Percentiles rank a stretch among this genome's conserved stretches.
Conservation (phyloP, 2,888 invertebrate species). For the Linyphia triangularis region DNA sequence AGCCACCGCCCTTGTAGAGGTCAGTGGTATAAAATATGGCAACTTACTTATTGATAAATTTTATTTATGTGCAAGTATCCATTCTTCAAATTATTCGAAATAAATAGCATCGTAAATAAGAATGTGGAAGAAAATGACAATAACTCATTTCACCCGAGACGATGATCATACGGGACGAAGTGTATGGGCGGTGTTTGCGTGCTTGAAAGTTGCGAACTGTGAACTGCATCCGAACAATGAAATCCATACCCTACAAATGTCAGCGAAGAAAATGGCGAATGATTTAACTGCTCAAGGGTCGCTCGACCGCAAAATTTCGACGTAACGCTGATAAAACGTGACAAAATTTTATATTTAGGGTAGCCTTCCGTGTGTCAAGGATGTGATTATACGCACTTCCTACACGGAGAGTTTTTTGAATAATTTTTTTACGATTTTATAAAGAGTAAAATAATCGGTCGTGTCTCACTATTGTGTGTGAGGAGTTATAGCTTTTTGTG, state of each 20-base stretch:
- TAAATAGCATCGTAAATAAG: neutral
- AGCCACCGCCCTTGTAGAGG: too few species aligned
- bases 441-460: neutral
- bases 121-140: neutral
- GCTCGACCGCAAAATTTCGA: slow-evolving; percentile 34
- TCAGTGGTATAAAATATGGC: too few species aligned
- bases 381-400: neutral
- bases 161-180: neutral
- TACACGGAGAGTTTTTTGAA: neutral
- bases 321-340: slow-evolving; percentile 25
- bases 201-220: slow-evolving; percentile 20
- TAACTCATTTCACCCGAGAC: neutral
- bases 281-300: neutral
- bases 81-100: neutral
- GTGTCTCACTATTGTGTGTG: neutral
- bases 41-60: too few species aligned
- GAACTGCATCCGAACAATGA: slow-evolving; percentile 14
- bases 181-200: neutral
- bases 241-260: slow-evolving; percentile 38
- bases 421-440: neutral
- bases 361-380: slow-evolving; percentile 18
- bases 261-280: neutral
- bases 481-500: neutral
- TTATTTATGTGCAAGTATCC: too few species aligned
- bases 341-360: slow-evolving; percentile 14